phyloP scores from a whole-genome alignment of 92 coral and sea anemone genomes.

The Zoanthus solanderi region DNA sequence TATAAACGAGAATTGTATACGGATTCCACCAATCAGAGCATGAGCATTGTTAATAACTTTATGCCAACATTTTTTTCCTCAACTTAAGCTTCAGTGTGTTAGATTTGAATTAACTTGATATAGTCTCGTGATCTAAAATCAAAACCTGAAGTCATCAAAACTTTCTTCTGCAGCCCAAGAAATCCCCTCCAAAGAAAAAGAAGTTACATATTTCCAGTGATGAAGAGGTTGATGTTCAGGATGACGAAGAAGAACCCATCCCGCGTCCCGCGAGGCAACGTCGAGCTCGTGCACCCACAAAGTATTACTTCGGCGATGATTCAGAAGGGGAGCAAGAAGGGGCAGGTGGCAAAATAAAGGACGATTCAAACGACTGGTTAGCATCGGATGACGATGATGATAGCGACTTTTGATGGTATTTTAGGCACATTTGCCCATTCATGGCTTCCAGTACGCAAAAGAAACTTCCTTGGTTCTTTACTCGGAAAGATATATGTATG shows the following conservation, averaged over 20 bases:
- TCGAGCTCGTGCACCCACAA: constrained; percentile 24
- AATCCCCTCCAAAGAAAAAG: constrained; percentile 39
- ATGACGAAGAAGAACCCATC: constrained; percentile 9
- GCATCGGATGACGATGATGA: constrained; percentile 41
- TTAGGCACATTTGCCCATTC: not conserved
- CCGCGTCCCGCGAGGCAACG: constrained; percentile 35
- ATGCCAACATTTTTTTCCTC: too few relatives aligned
- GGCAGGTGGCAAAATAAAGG: not conserved
- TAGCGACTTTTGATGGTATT: constrained; percentile 25
- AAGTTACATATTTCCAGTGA: constrained; percentile 19
- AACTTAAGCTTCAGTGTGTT: too few relatives aligned
- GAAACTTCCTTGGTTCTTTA: too few relatives aligned
- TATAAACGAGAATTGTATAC: too few relatives aligned
- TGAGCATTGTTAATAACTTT: too few relatives aligned
- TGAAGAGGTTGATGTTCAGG: constrained; percentile 6
- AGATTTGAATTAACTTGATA: not conserved
- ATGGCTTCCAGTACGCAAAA: not conserved
- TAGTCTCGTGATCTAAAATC: too few relatives aligned
- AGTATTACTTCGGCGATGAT: constrained; percentile 21
- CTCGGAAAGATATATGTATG: too few relatives aligned
- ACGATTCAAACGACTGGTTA: constrained; percentile 33
- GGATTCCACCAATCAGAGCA: too few relatives aligned
- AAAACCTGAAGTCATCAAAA: not conserved
- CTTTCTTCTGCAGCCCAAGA: constrained; percentile 25
- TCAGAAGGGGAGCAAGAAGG: not conserved